A percentile compares a stretch with the other conserved stretches of the same genome.
phyloP scores from a whole-genome alignment of 2,888 invertebrate genomes.

The Keiferia lycopersicella region DNA sequence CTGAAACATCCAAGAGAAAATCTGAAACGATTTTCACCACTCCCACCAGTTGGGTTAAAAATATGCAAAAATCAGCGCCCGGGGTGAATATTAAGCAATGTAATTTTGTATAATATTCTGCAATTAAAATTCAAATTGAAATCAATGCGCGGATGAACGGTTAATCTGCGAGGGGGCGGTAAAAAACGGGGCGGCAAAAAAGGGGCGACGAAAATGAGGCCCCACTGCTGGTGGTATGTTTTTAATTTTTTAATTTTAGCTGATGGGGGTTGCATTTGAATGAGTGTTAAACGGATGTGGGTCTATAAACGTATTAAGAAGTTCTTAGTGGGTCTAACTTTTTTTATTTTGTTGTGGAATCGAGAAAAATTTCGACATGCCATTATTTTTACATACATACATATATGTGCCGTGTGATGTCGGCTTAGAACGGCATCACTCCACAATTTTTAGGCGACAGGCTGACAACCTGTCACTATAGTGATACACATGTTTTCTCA shows the following conservation, averaged over 20 bases:
- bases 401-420: too few relatives aligned
- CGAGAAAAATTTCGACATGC: too few relatives aligned
- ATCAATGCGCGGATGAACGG: constrained; percentile 77
- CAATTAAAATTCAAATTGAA: constrained; percentile 83
- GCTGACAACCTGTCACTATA: too few relatives aligned
- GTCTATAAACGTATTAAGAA: constrained; percentile 14
- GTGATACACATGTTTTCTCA: too few relatives aligned
- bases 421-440: too few relatives aligned
- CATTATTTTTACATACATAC: too few relatives aligned
- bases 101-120: constrained; percentile 80
- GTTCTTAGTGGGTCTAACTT: not conserved
- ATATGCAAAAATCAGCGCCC: constrained; percentile 77
- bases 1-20: too few relatives aligned
- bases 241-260: constrained; percentile 18
- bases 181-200: not conserved
- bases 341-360: not conserved
- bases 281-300: constrained; percentile 17
- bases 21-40: constrained; percentile 56
- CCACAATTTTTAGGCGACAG: too few relatives aligned
- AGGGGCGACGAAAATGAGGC: not conserved
- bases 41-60: constrained; percentile 67
- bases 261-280: constrained; percentile 4
- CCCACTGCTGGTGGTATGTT: constrained; percentile 17
- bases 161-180: constrained; percentile 35
- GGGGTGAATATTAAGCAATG: constrained; percentile 80